A percentile compares a stretch with the other conserved stretches of the same genome.
Evolutionary conservation across 2,113 vertebrate genomes (phyloP).

Genomic region (Corapipo altera): DNA sequence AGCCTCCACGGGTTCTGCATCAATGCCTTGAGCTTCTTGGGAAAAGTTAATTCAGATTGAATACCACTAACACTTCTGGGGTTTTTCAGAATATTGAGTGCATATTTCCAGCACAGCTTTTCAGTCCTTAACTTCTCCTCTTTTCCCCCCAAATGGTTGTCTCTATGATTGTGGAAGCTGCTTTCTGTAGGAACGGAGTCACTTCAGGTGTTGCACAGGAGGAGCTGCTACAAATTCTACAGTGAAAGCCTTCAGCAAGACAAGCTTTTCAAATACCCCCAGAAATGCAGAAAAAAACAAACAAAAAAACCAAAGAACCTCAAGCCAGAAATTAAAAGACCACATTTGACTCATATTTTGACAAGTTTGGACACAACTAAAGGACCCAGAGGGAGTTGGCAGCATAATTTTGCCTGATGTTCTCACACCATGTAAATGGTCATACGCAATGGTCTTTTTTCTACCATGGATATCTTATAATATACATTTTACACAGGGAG

Average conservation of each 20-base stretch:
- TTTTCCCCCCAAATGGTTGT: accelerated
- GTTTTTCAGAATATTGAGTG: neutral
- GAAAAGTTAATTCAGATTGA: neutral
- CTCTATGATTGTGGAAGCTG: neutral
- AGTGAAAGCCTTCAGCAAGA: neutral
- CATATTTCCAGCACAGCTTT: neutral
- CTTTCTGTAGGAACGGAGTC: neutral
- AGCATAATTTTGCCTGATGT: neutral
- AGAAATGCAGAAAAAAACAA: neutral
- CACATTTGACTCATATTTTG: neutral
- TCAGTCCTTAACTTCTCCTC: neutral
- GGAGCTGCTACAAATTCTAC: neutral
- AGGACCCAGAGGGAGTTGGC: neutral
- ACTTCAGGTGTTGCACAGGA: neutral
- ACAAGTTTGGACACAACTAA: neutral
- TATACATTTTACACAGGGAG: neutral
- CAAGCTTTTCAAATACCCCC: neutral
- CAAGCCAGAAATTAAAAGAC: neutral
- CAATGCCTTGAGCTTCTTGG: neutral
- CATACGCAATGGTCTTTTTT: neutral
- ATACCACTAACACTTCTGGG: neutral
- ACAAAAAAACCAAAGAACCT: neutral
- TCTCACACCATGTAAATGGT: neutral
- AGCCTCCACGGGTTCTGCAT: neutral
- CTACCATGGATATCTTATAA: neutral